Conservation (phyloP, 2,113 vertebrate genomes). For the Corvus hawaiiensis region DNA sequence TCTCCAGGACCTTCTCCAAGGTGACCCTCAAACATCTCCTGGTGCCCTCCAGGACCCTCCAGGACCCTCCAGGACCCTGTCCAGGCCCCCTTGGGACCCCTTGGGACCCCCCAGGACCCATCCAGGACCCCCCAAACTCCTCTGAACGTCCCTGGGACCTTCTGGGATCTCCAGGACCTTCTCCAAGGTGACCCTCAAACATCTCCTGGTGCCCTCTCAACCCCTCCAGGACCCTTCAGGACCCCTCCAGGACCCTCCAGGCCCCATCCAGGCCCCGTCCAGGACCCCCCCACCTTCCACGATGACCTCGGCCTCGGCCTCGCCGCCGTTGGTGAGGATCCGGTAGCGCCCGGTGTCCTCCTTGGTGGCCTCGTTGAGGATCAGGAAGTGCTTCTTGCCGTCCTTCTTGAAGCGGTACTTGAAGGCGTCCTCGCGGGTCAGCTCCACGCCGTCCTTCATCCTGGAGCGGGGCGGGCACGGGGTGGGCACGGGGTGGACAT, state of each 20-base stretch:
- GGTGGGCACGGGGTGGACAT: not conserved
- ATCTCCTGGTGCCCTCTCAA: not conserved
- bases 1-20: too few relatives aligned
- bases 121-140: not conserved
- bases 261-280: too few relatives aligned
- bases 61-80: too few relatives aligned
- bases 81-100: too few relatives aligned
- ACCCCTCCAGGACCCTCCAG: too few relatives aligned
- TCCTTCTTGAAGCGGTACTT: conserved; percentile 92
- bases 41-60: too few relatives aligned
- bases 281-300: conserved; percentile 78
- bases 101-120: not conserved
- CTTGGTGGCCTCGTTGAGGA: conserved; percentile 80
- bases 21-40: too few relatives aligned
- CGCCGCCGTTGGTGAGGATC: conserved; percentile 83
- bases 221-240: not conserved
- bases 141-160: not conserved
- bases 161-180: not conserved
- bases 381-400: conserved; percentile 82
- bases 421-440: conserved; percentile 81
- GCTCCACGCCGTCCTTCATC: conserved; percentile 88
- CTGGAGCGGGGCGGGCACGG: conserved; percentile 37
- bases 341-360: conserved; percentile 81
- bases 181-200: not conserved
- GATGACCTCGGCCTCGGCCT: conserved; percentile 84